Percentiles rank a stretch among this genome's conserved stretches.
Evolutionary conservation across 2,888 invertebrate genomes (phyloP).

Genomic region (Microchrysa polita): DNA sequence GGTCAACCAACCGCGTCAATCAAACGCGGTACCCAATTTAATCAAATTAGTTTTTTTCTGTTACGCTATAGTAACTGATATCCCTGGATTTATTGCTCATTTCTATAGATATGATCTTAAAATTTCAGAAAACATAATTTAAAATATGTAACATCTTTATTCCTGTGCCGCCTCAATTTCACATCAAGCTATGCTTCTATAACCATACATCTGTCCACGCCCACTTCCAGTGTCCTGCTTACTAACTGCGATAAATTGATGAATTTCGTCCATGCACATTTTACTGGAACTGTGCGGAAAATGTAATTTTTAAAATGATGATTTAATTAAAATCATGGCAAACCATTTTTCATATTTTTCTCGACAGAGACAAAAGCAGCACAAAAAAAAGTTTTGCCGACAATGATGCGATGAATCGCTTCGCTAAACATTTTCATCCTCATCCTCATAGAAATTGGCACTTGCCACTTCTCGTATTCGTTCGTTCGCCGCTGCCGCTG

Average conservation of each 20-base stretch:
- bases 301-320: constrained; percentile 30
- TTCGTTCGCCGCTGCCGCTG: background rate
- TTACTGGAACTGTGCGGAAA: constrained; percentile 19
- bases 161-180: too few species aligned
- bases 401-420: constrained; percentile 32
- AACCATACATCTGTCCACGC: too few species aligned
- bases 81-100: too few species aligned
- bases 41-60: too few species aligned
- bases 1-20: too few species aligned
- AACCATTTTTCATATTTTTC: constrained; percentile 40
- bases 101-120: too few species aligned
- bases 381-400: constrained; percentile 11
- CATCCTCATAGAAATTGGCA: background rate
- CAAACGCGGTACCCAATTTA: too few species aligned
- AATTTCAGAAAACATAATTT: too few species aligned
- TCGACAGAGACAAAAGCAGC: background rate
- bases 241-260: constrained; percentile 39
- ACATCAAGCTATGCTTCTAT: too few species aligned
- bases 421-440: constrained; percentile 18
- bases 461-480: background rate
- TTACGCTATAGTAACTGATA: too few species aligned
- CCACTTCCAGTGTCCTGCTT: too few species aligned
- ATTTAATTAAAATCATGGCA: constrained; percentile 38
- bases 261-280: constrained; percentile 34
- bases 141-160: too few species aligned